phyloP scores from a whole-genome alignment of 2,113 vertebrate species.

The Labrus mixtus region DNA sequence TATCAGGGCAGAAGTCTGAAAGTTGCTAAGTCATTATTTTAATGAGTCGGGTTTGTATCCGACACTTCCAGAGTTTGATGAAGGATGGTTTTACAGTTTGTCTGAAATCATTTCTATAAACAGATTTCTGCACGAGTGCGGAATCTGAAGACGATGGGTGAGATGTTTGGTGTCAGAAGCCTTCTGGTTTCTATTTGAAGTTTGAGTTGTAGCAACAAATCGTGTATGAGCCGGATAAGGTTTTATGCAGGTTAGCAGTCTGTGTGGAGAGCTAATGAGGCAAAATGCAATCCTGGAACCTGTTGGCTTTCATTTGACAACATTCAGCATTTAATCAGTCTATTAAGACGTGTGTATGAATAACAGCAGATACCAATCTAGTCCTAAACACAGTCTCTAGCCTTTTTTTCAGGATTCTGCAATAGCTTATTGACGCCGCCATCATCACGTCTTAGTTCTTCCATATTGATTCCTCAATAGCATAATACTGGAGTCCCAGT shows the following conservation, averaged over 20 bases:
- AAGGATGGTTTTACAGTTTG: neutral
- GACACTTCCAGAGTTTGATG: neutral
- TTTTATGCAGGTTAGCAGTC: neutral
- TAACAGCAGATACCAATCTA: neutral
- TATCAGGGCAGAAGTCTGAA: conserved; percentile 28
- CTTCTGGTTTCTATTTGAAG: neutral
- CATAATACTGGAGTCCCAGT: no score
- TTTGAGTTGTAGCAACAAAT: neutral
- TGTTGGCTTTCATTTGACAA: neutral
- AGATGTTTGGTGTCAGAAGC: neutral
- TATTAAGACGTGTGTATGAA: neutral
- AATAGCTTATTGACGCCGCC: no score
- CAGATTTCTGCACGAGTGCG: neutral
- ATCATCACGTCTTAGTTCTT: no score
- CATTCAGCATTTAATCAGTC: neutral
- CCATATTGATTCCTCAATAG: no score
- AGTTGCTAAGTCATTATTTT: conserved; percentile 41
- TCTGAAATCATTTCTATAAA: neutral
- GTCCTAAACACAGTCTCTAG: no score
- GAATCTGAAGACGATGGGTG: neutral
- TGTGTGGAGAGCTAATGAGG: neutral
- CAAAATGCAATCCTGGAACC: neutral
- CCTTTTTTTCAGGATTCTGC: no score
- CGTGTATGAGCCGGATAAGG: neutral
- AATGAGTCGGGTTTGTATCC: neutral